Evolutionary conservation across 1,140 invertebrate species (phyloP), one percentile per base, ranked within the genome.

Genomic region (Melipona quadrifasciata): DNA sequence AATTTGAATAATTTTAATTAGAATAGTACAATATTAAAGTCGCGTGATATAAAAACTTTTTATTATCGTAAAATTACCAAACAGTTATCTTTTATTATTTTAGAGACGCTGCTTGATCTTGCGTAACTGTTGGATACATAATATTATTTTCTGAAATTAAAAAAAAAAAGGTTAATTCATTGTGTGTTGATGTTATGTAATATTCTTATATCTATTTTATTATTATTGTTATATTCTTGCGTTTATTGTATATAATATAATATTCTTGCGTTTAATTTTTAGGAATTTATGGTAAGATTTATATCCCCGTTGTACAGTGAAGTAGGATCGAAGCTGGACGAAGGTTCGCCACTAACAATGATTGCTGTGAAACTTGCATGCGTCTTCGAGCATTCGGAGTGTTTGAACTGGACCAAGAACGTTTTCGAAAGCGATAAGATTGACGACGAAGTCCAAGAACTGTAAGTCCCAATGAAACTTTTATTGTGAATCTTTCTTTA

Each of bases 311-410:
- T 94, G 31, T 93, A 92, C 53, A 86, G 80, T 19, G 90, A 89
- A 53, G 82, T 91, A 6, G 87, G 88, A 19, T 83, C 83, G 14
- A 86, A 84, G 39, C 47, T 92, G 14, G 53, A 88, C 1, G 84
- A 95, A 78, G 95, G 95, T n/a, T 93, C 94, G 0, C 93, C 94
- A 78, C 87, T 96, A 1, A 93, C 94, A 17, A 93, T 95, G 78
- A 93, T 95, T 53, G 91, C 95, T 0, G 90, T 95, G 8, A 90
- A 95, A 85, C 85, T 92, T 34, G 93, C 92, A 6, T 93, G 90
- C 55, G 61, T 67, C 17, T 93, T 93, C 51, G 91, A 93, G 34
- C 85, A 92, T 72, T 68, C 87, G 0, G 85, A 89, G 34, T 93
- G 93, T n/a, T 55, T 91, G 2, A 86, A 81, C 5, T 93, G 92